Percentiles rank a stretch among this genome's conserved stretches.
These are phyloP conservation scores for Meriones psammophilus DNA, from an alignment of 2,797 vertebrate species.

Conservation along the genomic window DNA sequence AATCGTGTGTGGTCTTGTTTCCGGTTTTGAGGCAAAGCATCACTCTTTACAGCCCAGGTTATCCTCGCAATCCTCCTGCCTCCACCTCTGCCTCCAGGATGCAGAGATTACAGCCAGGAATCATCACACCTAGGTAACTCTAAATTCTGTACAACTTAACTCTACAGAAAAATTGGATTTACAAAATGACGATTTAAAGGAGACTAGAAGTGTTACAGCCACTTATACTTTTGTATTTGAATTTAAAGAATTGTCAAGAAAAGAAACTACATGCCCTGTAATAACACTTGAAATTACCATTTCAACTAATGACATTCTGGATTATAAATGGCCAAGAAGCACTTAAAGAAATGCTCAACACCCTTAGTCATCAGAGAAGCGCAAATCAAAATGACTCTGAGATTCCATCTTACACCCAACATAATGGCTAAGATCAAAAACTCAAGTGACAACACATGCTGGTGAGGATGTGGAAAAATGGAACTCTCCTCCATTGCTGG, in stretches of 20 bases:
- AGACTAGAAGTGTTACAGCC: not conserved
- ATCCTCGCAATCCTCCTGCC: too few relatives aligned
- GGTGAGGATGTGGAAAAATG: too few relatives aligned
- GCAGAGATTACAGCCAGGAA: not conserved
- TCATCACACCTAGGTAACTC: not conserved
- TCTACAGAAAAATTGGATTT: not conserved
- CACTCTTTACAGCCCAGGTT: not conserved
- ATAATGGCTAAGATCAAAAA: too few relatives aligned
- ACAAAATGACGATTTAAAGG: not conserved
- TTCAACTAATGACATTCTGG: slow-evolving; percentile 9
- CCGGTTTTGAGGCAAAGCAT: too few relatives aligned
- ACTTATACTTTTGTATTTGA: slow-evolving; percentile 44
- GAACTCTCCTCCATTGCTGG: too few relatives aligned
- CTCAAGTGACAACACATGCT: too few relatives aligned
- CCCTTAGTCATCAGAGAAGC: too few relatives aligned
- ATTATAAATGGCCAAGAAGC: not conserved
- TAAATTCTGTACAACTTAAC: slow-evolving; percentile 40
- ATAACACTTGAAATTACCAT: slow-evolving; percentile 3
- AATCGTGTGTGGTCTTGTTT: not conserved
- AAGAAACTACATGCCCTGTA: not conserved
- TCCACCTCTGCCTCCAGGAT: not conserved
- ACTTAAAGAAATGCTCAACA: too few relatives aligned
- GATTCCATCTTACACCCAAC: too few relatives aligned
- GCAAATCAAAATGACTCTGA: too few relatives aligned
- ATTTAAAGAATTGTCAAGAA: slow-evolving; percentile 39